Base-by-base conservation (phyloP, 2,113 vertebrate species). In the Geococcyx californianus region DNA sequence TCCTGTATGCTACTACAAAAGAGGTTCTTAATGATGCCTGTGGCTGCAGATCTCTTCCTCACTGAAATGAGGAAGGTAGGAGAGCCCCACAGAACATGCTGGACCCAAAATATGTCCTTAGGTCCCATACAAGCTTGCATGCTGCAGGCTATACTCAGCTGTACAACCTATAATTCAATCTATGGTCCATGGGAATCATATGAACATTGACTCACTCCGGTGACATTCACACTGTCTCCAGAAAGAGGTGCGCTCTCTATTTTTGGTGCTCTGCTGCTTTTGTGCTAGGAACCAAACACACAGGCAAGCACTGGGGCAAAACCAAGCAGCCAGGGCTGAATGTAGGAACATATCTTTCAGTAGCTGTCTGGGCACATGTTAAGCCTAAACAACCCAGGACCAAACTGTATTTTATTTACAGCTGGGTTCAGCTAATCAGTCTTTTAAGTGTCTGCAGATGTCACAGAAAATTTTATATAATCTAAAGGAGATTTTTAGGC, bases 151-250 rank as follows among this genome's bases (percentile, higher is more conserved):
- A 29, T 16, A 1, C 36, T n/a, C 33, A 8, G 29, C 38, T 19
- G 16, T 11, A 62, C 25, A 58, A 20, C 11, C 6, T 70, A 47
- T 8, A 29, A 55, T 47, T 25, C 51, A 12, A 11, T 0, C 45
- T 4, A 3, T 0, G 1, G 1, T 8, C 26, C 9, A 1, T 0
- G 13, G n/a, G 9, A 59, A 62, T 0, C 4, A 45, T 1, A 3
- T 2, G 9, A 52, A 45, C 7, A 18, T 19, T 52, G 60, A 24
- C n/a, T 20, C 14, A 2, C 19, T 10, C 8, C 0, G 0, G 18
- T 7, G 9, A n/a, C 0, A 0, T 9, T 15, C 52, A 18, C 16
- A 3, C 28, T 7, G 33, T 45, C 42, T 81, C 21, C 11, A 29
- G n/a, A 28, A 66, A n/a, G 29, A 60, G 15, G 10, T 24, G n/a